phyloP scores from a whole-genome alignment of 2,113 vertebrate genomes.

The Acrocephalus arundinaceus region DNA sequence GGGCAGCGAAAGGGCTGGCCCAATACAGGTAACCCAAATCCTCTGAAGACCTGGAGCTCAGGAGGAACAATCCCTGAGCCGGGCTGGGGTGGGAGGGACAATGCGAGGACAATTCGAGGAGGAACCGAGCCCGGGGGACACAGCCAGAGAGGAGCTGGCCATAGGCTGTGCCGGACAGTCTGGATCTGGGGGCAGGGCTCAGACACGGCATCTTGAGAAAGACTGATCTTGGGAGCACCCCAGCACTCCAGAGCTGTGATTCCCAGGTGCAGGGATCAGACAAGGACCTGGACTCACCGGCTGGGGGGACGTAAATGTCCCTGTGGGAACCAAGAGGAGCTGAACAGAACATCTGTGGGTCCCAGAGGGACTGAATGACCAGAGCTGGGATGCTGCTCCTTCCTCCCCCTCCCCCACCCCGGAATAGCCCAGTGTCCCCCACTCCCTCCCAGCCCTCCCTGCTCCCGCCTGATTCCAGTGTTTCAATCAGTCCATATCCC shows the following conservation, averaged over 20 bases:
- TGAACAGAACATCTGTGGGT: background rate
- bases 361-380: slow-evolving; percentile 67
- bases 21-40: background rate
- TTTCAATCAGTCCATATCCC: background rate
- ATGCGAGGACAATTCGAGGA: fast-evolving
- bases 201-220: background rate
- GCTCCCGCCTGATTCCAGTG: background rate
- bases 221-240: background rate
- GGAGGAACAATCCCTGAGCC: fast-evolving
- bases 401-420: fast-evolving
- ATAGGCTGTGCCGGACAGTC: fast-evolving
- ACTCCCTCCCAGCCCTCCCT: background rate
- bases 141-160: background rate
- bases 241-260: fast-evolving
- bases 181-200: background rate
- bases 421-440: background rate
- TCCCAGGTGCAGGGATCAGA: no score
- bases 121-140: fast-evolving
- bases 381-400: fast-evolving
- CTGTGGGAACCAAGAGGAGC: background rate
- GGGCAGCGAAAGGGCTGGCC: background rate
- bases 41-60: background rate
- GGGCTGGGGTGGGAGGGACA: background rate
- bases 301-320: fast-evolving
- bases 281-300: background rate